A percentile compares a stretch with the other conserved stretches of the same genome.
These are phyloP conservation scores for Halocaridina rubra DNA, from an alignment of 2,888 invertebrate genomes.

Conservation along the genomic window DNA sequence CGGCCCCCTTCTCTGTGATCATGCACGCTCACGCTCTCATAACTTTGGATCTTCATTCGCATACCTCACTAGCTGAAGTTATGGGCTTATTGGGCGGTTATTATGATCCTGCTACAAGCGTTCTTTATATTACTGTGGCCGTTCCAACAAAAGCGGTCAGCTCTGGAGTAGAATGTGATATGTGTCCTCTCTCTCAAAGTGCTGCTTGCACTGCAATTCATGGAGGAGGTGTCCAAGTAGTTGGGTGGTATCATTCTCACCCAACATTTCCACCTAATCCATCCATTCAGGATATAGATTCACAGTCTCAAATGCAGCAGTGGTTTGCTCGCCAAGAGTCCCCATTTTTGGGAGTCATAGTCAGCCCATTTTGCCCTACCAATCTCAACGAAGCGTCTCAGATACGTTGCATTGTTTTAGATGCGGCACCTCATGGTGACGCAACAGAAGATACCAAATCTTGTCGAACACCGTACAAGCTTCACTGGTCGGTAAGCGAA, in stretches of 20 bases:
- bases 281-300: constrained; percentile 77
- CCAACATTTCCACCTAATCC: constrained; percentile 79
- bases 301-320: constrained; percentile 75
- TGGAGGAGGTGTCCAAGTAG: constrained; percentile 70
- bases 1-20: constrained; percentile 76
- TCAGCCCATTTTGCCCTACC: constrained; percentile 75
- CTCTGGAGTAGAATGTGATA: constrained; percentile 79
- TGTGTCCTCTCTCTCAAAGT: constrained; percentile 80
- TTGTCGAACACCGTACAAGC: constrained; percentile 24
- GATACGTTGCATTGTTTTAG: constrained; percentile 51
- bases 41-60: constrained; percentile 79
- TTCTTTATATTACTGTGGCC: constrained; percentile 72
- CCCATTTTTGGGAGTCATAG: constrained; percentile 76
- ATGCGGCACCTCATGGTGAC: constrained; percentile 22
- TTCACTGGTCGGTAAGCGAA: constrained; percentile 46
- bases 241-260: constrained; percentile 85
- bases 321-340: constrained; percentile 72
- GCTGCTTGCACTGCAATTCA: constrained; percentile 74
- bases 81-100: constrained; percentile 80
- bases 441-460: not conserved
- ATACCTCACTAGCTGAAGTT: constrained; percentile 78
- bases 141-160: constrained; percentile 77
- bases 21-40: constrained; percentile 75
- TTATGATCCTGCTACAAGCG: constrained; percentile 68
- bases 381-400: constrained; percentile 68